Conservation (phyloP, 2,888 invertebrate species). For the Trachelus iudaicus region DNA sequence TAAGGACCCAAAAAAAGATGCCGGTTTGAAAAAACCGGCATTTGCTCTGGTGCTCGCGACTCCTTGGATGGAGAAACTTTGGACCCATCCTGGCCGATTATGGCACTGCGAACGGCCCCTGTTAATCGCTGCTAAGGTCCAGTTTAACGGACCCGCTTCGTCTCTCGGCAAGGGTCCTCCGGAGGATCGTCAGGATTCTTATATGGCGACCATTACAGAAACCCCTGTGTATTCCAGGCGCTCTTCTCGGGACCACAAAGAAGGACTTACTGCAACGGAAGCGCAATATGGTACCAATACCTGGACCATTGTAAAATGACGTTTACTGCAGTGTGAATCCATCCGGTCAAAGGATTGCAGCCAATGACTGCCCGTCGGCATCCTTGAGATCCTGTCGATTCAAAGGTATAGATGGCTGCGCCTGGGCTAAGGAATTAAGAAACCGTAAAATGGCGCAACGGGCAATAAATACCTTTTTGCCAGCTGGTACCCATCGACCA, state of each 20-base stretch:
- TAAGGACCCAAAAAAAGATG: neutral
- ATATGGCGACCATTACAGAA: neutral
- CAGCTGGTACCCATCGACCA: slow-evolving; percentile 41
- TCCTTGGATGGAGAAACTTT: neutral
- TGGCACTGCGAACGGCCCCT: neutral
- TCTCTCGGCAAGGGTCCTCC: neutral
- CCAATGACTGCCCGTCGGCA: slow-evolving; percentile 29
- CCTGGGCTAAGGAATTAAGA: slow-evolving; percentile 47
- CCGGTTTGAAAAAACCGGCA: neutral
- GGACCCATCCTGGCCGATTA: neutral
- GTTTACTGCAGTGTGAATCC: slow-evolving; percentile 38
- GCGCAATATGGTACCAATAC: neutral
- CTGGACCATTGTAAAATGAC: slow-evolving; percentile 13
- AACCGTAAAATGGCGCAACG: slow-evolving; percentile 57
- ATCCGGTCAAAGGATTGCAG: slow-evolving; percentile 38
- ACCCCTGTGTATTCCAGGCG: neutral
- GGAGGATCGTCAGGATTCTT: neutral
- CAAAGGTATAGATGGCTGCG: slow-evolving; percentile 22
- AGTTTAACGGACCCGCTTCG: neutral
- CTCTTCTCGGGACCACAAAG: neutral
- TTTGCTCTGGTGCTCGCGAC: neutral
- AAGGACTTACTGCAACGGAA: neutral
- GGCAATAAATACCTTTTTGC: slow-evolving; percentile 60
- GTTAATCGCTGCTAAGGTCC: neutral
- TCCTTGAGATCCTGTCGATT: slow-evolving; percentile 29